Evolutionary conservation across 2,797 vertebrate genomes (phyloP).

Genomic region (Vultur gryphus): DNA sequence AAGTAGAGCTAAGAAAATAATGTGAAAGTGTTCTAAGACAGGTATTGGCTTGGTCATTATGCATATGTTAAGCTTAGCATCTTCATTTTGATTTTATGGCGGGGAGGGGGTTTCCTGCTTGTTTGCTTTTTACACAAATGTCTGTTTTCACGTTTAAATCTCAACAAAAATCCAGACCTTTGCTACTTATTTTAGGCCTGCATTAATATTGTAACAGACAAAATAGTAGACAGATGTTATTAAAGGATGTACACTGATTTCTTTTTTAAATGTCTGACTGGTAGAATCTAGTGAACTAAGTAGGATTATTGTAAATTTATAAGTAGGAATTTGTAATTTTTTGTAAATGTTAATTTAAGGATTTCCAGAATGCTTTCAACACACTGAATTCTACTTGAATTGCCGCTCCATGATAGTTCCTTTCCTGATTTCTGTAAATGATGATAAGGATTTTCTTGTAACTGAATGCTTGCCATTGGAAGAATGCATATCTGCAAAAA

Average conservation of each 20-base stretch:
- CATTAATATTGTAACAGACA: background rate
- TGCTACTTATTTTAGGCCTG: background rate
- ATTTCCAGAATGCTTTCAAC: background rate
- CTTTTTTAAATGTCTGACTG: background rate
- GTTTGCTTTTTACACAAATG: background rate
- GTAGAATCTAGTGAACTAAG: background rate
- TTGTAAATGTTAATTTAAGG: background rate
- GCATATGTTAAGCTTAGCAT: background rate
- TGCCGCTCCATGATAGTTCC: background rate
- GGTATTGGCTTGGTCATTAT: background rate
- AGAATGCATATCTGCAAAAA: background rate
- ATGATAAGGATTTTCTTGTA: background rate
- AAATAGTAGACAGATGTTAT: background rate
- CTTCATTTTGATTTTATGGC: background rate
- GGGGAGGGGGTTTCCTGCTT: fast-evolving
- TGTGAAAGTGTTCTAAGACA: background rate
- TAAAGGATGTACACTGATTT: background rate
- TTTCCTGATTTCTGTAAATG: background rate
- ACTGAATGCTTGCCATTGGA: background rate
- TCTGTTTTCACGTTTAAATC: background rate
- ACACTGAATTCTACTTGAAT: background rate
- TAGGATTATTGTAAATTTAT: background rate
- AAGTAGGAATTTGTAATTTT: background rate
- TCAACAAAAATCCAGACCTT: background rate
- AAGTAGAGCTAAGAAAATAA: background rate